These are phyloP conservation scores for Akabosia matsudoensis DNA, from an alignment of 1,140 invertebrate species.

Conservation along the genomic window DNA sequence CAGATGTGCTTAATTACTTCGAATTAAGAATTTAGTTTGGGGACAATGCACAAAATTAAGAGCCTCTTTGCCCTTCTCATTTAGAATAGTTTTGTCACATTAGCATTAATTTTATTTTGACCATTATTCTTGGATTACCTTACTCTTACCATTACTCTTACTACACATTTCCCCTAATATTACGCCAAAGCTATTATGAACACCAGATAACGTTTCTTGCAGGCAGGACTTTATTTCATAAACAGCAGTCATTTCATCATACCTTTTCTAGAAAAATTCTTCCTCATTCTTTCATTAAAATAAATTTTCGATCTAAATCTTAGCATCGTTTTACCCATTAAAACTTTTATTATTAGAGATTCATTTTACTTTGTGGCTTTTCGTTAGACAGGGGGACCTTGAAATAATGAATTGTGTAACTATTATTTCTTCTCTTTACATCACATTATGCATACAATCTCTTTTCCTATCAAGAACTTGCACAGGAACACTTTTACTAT, in stretches of 20 bases:
- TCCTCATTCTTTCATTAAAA: constrained; percentile 11
- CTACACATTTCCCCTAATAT: not conserved
- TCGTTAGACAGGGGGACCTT: too few species aligned
- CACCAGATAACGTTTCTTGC: not conserved
- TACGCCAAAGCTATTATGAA: not conserved
- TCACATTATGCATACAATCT: not conserved
- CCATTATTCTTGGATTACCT: not conserved
- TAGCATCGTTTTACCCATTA: not conserved
- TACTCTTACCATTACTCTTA: not conserved
- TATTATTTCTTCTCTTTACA: not conserved
- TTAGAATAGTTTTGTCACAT: not conserved
- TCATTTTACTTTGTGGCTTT: not conserved
- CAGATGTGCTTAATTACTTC: not conserved
- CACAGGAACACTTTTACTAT: not conserved
- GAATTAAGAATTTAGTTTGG: too few species aligned
- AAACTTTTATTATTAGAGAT: not conserved
- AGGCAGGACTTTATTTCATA: too few species aligned
- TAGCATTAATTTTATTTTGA: not conserved
- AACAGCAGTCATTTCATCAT: not conserved
- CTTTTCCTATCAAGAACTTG: not conserved
- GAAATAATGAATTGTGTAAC: too few species aligned
- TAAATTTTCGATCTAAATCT: not conserved
- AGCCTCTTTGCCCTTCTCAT: not conserved
- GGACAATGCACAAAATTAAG: too few species aligned
- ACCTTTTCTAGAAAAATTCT: not conserved